Evolutionary conservation across 2,113 vertebrate genomes (phyloP), one percentile per base, ranked within the genome.

Genomic region (Xenopus tropicalis): DNA sequence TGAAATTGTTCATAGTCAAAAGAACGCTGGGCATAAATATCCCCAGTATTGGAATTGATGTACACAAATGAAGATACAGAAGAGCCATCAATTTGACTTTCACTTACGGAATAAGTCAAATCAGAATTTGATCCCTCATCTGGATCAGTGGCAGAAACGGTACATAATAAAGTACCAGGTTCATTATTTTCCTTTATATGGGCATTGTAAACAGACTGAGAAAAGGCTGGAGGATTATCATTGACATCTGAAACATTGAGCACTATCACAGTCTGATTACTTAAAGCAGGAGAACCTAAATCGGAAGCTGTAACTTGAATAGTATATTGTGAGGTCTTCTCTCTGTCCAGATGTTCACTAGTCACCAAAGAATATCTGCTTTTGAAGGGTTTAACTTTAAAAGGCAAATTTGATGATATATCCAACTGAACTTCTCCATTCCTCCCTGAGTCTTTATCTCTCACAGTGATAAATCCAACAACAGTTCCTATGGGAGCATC

Each of bases 1-100:
- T 90, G 90, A 24, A 85, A 83, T 77, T 89, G 84, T 68, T 93
- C 91, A 72, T 88, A 91, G 74, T 95, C 93, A 42, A 94, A 91
- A 46, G 93, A 88, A 19, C 83, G 69, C 65, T 92, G 83, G 1
- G 93, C 87, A 66, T 91, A 90, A 17, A 95, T 79, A 19, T 88
- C 82, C 11, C 91, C 91, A 0, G 91, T 92, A 9, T 90, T 88
- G 0, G 90, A 85, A 72, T 91, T 91, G 56, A 94, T 86, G 37
- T 92, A 91, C 56, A 93, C 78, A 0, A 91, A 94, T 8, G 92
- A 93, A 21, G 91, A 87, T 63, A 84, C 81, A 1, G 90, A 87
- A 4, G 83, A 71, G n/a, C 85, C 87, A 70, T 90, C 87, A 43
- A 90, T 78, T 68, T 83, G 83, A 19, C 71, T 81, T 0, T 86